Evolutionary conservation across 2,888 invertebrate genomes (phyloP), one percentile per base, ranked within the genome.

Genomic region (Chironomus tentans): DNA sequence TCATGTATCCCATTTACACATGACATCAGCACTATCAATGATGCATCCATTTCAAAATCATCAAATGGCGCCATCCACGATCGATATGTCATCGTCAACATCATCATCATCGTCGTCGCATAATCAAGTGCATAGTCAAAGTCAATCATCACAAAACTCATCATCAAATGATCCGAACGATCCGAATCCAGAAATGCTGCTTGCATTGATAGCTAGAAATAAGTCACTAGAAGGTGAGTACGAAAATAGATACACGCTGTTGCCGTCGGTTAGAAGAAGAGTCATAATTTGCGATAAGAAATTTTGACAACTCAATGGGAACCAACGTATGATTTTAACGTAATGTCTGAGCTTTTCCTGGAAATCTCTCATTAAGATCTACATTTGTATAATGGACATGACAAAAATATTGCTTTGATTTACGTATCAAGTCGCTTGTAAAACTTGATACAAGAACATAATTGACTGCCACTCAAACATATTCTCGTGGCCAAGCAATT

Each of bases 141-240:
- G 13, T 21, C n/a, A 21, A 10, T 38, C 38, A 3, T 15, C 47
- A 21, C 74, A 65, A 47, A 74, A 47, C 22, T 15, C 48, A 82
- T 82, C 78, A 85, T n/a, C 68, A 13, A 22, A 38, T 28, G 74
- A 74, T 62, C 28, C 38, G n/a, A 74, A 87, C 79, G 86, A 89
- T 80, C 92, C 92, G 77, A 92, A 92, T 82, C 92, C 94, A 22
- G 94, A 95, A 82, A 92, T 95, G 79, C 87, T 95, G 76, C 86
- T 94, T 70, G 94, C 94, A 12, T 86, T 95, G 76, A 87, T 95
- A 77, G 92, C 94, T 56, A 88, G 94, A 82, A 95, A 95, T 84
- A 94, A 94, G 84, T 91, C 92, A 77, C 87, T 95, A 69, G 94
- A 94, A 93, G 94, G 95, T 95, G 87, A 86, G 88, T 80, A 65